Base-by-base conservation (phyloP, 1,140 invertebrate species). In the Sycophaga agraensis region DNA sequence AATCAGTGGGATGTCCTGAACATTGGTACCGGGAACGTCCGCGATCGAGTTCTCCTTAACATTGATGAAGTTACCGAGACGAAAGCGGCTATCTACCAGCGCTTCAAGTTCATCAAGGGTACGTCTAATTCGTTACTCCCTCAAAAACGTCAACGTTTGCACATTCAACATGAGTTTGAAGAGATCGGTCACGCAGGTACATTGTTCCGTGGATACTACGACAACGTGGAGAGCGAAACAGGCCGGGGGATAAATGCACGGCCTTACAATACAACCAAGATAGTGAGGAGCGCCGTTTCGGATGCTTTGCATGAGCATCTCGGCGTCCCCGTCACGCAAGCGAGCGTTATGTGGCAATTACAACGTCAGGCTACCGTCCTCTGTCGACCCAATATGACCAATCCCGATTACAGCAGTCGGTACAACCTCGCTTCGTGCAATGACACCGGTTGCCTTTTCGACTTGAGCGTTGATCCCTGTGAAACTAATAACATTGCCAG, bases 401-500 rank as follows among this genome's bases (percentile, higher is more conserved):
- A 73, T 49, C 54, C 50, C 2, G 50, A 45, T 4, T 60, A 70
- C 28, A 57, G 24, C 1, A 17, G 64, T n/a, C 59, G 69, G 43
- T 66, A 71, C 16, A 71, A 54, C 28, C 72, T 72, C 8, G 64
- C 70, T 4, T 70, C 72, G 14, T 79, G 77, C 43, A 80, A 80
- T 24, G 75, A 77, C 12, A 79, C 76, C 6, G 84, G 87, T 16
- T 89, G 88, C 66, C 79, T 89, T 6, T 90, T 87, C 68, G 82
- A 89, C 65, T 82, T 89, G 56, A 71, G 81, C 2, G 73, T 73
- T 24, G 88, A 90, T 78, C 88, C 88, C 0, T 90, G 88, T 72
- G 88, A 90, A 70, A 83, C 80, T 4, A 81, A 78, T 24, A 88
- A 90, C 66, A 71, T 89, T 11, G 79, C 77, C 1, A 70, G 69